These are phyloP conservation scores for Anabacerthia variegaticeps DNA, from an alignment of 2,797 vertebrate genomes.

Conservation along the genomic window DNA sequence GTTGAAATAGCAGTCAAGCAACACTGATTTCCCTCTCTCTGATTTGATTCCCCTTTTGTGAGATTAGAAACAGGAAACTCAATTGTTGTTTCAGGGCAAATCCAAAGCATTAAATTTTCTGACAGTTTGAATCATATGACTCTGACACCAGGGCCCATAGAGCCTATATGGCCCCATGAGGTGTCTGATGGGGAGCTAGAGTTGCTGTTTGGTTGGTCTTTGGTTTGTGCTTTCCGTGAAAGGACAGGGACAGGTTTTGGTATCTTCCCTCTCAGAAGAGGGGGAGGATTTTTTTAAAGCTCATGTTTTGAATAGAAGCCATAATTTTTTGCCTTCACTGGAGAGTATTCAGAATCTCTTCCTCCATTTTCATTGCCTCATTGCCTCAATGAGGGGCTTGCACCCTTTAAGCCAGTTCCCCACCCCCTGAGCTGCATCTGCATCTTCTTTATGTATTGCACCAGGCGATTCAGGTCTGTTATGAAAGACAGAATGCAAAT, in stretches of 20 bases:
- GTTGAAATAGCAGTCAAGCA: not conserved
- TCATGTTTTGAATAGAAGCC: not conserved
- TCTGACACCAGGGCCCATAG: fast-evolving
- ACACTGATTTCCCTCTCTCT: not conserved
- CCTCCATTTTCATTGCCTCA: not conserved
- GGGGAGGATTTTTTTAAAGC: not conserved
- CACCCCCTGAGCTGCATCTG: not conserved
- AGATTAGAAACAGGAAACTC: not conserved
- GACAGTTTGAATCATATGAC: not conserved
- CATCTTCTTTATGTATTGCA: not conserved
- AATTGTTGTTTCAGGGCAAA: not conserved
- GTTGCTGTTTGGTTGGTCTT: not conserved
- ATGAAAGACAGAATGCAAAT: not conserved
- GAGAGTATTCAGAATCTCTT: not conserved
- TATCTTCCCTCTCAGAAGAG: not conserved
- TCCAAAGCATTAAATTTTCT: not conserved
- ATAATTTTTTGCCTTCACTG: not conserved
- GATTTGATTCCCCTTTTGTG: not conserved
- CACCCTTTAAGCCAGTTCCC: not conserved
- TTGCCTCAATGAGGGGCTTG: not conserved
- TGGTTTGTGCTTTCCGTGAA: not conserved
- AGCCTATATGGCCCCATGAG: not conserved
- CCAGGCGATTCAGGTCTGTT: not conserved
- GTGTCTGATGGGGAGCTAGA: not conserved
- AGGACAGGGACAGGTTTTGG: not conserved